phyloP scores from a whole-genome alignment of 1,140 invertebrate genomes.

The Conopomorpha cramerella region DNA sequence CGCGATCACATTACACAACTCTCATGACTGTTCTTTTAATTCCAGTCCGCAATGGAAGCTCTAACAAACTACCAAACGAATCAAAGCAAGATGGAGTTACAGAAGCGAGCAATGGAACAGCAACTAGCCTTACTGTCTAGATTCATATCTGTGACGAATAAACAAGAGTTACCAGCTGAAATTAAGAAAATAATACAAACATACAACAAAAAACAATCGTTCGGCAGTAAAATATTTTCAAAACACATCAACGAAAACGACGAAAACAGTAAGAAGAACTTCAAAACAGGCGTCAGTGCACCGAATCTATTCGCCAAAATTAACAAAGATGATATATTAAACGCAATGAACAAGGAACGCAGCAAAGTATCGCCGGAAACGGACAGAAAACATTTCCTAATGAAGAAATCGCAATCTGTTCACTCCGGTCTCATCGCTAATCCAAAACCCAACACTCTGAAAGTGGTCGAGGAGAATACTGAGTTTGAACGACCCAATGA shows the following conservation, averaged over 20 bases:
- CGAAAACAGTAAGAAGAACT: slow-evolving; percentile 24
- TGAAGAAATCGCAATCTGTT: slow-evolving; percentile 55
- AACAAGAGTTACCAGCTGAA: slow-evolving; percentile 40
- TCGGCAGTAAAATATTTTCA: slow-evolving; percentile 42
- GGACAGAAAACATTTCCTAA: slow-evolving; percentile 38
- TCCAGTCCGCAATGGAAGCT: slow-evolving; percentile 47
- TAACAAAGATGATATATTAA: slow-evolving; percentile 25
- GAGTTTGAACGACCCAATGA: slow-evolving; percentile 10
- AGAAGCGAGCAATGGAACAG: slow-evolving; percentile 45
- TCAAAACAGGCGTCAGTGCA: slow-evolving; percentile 40
- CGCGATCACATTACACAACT: too few species aligned
- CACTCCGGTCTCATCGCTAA: slow-evolving; percentile 43
- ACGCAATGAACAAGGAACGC: slow-evolving; percentile 18
- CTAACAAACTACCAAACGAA: slow-evolving; percentile 43
- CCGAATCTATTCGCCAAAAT: slow-evolving; percentile 52
- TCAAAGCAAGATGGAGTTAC: slow-evolving; percentile 33
- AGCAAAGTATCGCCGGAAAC: slow-evolving; percentile 14
- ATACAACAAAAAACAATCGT: slow-evolving; percentile 42
- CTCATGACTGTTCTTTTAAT: too few species aligned
- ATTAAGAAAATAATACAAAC: slow-evolving; percentile 43
- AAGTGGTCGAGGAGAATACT: slow-evolving; percentile 33
- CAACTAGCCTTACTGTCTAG: slow-evolving; percentile 37
- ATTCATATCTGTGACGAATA: slow-evolving; percentile 35
- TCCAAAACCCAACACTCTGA: slow-evolving; percentile 25
- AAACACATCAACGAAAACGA: slow-evolving; percentile 40